Evolutionary conservation across 2,888 invertebrate species (phyloP), one percentile per base, ranked within the genome.

Genomic region (Nematopogon swammerdamellus): DNA sequence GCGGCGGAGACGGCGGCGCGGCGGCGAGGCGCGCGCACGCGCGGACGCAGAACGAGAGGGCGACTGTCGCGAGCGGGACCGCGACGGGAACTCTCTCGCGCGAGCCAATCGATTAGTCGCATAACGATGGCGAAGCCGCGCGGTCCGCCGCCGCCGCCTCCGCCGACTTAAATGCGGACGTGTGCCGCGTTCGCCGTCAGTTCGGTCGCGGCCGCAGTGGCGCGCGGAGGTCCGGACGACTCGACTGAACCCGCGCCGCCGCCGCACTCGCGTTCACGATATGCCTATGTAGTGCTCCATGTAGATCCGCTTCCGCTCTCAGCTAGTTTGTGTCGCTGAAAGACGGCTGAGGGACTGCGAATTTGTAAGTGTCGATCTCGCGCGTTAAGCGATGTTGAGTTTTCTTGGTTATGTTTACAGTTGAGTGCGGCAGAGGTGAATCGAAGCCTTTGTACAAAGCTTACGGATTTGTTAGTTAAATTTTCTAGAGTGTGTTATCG

Each of bases 91-190:
- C 61, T 59, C 63, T 65, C 74, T 72, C 74, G 67, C 72, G 77
- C 72, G 72, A 68, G 76, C 79, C 77, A 77, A 79, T 79, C 79
- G 79, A 79, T 79, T 79, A 79, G 79, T 79, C 79, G 77, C 77
- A 77, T 77, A 77, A 77, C 79, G 76, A 77, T 75, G 76, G 36
- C 36, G 36, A 36, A 8, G 36, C 36, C 36, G 36, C 36, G 36
- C 36, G 36, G 36, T 36, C 36, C 36, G 36, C n/a, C 36, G 11
- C 11, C 14, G 36, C 36, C 36, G 36, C 36, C 36, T 8, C 75
- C 77, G 74, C 70, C 75, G 77, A 77, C 76, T 79, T 79, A 79
- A 77, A 77, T 79, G 79, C 79, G 77, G 79, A 79, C 79, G 76
- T 76, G 77, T 76, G 72, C 74, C 74, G 72, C 67, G 67, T 67